These are phyloP conservation scores for Orchestes rusci DNA, from an alignment of 2,888 invertebrate species.

Conservation along the genomic window DNA sequence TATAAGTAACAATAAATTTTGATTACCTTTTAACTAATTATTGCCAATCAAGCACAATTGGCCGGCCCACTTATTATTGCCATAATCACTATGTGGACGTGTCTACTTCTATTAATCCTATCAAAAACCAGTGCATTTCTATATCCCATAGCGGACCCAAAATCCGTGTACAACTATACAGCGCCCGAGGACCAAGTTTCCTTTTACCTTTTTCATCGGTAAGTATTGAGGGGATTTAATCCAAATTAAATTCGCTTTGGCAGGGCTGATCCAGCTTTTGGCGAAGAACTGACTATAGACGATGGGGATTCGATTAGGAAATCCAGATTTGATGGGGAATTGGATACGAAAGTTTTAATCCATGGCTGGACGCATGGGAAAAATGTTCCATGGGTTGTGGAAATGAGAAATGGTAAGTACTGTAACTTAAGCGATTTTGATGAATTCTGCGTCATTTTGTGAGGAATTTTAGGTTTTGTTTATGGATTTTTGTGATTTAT, in stretches of 20 bases:
- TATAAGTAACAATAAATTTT: too few species aligned
- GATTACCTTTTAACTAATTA: too few species aligned
- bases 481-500: constrained; percentile 1
- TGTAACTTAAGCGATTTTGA: too few species aligned
- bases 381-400: constrained; percentile 36
- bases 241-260: too few species aligned
- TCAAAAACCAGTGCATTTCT: too few species aligned
- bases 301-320: constrained; percentile 27
- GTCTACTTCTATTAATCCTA: too few species aligned
- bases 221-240: constrained; percentile 21
- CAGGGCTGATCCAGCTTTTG: too few species aligned
- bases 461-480: constrained; percentile 1
- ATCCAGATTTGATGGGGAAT: constrained; percentile 32
- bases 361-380: constrained; percentile 39
- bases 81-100: too few species aligned
- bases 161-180: constrained; percentile 26
- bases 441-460: too few species aligned
- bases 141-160: constrained; percentile 25
- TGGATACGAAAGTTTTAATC: constrained; percentile 36
- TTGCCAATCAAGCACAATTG: too few species aligned
- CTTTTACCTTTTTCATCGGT: constrained; percentile 36
- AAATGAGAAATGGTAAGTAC: constrained; percentile 39
- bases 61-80: too few species aligned
- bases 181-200: constrained; percentile 34
- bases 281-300: too few species aligned